A percentile compares a stretch with the other conserved stretches of the same genome.
Conservation (phyloP, 2,797 vertebrate genomes). For the Myotis daubentonii region DNA sequence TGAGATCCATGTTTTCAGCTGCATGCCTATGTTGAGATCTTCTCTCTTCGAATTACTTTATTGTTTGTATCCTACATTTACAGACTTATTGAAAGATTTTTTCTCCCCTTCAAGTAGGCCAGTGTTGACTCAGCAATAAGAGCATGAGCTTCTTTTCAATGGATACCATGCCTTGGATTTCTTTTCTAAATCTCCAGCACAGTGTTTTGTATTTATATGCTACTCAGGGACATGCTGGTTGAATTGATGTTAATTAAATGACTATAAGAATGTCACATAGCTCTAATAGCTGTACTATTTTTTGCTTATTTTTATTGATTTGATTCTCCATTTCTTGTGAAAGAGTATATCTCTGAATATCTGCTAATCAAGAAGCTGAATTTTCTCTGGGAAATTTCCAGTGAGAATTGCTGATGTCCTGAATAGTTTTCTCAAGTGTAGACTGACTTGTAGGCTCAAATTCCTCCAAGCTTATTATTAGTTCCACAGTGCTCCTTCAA, state of each 20-base stretch:
- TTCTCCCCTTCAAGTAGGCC: neutral
- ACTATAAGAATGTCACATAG: neutral
- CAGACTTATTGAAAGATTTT: neutral
- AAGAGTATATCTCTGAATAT: neutral
- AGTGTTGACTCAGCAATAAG: neutral
- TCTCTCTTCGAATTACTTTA: neutral
- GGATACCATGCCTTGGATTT: neutral
- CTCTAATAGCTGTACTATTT: neutral
- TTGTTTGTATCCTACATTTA: neutral
- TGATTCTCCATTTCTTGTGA: neutral
- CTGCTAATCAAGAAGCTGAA: conserved; percentile 34
- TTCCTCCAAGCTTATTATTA: conserved; percentile 51
- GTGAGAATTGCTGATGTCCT: conserved; percentile 15
- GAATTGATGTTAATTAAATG: conserved; percentile 32
- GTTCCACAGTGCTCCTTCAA: neutral
- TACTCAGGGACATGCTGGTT: neutral
- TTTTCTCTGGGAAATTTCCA: conserved; percentile 56
- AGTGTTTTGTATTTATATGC: neutral
- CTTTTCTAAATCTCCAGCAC: neutral
- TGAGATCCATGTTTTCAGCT: neutral
- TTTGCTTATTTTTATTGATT: conserved; percentile 15
- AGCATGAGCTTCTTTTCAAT: neutral
- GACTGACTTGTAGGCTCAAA: neutral
- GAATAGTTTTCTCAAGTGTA: conserved; percentile 19
- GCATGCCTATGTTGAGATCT: neutral